Evolutionary conservation across 92 coral and sea anemone species (phyloP).

Genomic region (Phymanthus crucifer): DNA sequence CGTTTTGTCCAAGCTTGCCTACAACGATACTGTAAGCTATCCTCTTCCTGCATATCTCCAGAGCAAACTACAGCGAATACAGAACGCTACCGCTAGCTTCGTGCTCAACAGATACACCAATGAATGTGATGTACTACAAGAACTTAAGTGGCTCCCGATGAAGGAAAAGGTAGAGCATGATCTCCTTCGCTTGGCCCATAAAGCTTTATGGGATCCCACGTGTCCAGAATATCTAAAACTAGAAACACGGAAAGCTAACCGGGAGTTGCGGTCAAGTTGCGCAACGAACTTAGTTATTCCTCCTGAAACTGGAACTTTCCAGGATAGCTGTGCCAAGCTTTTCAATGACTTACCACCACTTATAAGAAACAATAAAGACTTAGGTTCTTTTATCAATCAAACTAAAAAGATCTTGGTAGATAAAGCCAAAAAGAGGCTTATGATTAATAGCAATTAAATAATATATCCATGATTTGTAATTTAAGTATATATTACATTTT

Average conservation of each 20-base stretch:
- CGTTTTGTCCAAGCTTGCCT: conserved; percentile 52
- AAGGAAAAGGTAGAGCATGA: conserved; percentile 33
- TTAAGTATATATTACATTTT: background rate
- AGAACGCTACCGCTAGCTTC: conserved; percentile 46
- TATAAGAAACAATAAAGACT: conserved; percentile 18
- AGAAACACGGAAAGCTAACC: conserved; percentile 16
- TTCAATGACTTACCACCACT: conserved; percentile 20
- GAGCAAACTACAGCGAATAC: conserved; percentile 52
- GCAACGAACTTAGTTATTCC: conserved; percentile 2
- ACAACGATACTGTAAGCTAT: conserved; percentile 32
- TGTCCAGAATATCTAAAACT: conserved; percentile 14
- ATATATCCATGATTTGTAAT: background rate
- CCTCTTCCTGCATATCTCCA: conserved; percentile 45
- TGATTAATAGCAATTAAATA: background rate
- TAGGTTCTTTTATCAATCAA: background rate
- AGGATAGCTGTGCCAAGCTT: conserved; percentile 13
- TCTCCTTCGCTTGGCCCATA: background rate
- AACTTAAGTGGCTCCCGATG: conserved; percentile 40
- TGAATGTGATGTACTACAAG: background rate
- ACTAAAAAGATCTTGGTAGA: background rate
- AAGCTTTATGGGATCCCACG: conserved; percentile 4
- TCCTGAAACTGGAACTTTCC: conserved; percentile 32
- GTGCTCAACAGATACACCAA: conserved; percentile 14
- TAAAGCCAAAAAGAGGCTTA: background rate
- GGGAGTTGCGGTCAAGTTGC: conserved; percentile 26